Conservation (phyloP, 2,113 vertebrate species). For the Clupea harengus region DNA sequence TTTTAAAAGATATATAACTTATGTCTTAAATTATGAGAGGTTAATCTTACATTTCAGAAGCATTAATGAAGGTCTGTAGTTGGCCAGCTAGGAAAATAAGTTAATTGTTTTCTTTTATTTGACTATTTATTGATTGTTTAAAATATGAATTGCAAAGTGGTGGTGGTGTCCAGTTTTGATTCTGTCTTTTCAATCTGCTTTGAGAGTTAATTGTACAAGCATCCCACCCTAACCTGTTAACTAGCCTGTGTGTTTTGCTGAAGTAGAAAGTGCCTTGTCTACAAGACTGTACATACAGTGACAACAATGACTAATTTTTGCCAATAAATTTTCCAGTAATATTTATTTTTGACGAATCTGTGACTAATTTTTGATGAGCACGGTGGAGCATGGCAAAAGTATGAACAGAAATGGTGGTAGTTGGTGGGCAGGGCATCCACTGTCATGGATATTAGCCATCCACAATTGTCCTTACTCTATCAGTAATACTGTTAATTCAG, state of each 20-base stretch:
- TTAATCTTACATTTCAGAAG: conserved; percentile 65
- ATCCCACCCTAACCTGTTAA: conserved; percentile 60
- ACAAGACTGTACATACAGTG: conserved; percentile 57
- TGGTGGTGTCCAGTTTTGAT: conserved; percentile 60
- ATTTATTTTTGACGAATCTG: not conserved
- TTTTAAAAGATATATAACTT: conserved; percentile 76
- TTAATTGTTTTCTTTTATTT: conserved; percentile 68
- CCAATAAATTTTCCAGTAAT: conserved; percentile 16
- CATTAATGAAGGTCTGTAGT: conserved; percentile 59
- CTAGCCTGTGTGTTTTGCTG: conserved; percentile 57
- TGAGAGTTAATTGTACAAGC: conserved; percentile 57
- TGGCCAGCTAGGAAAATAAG: conserved; percentile 70
- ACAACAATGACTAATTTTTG: not conserved
- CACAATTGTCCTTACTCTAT: too few species aligned
- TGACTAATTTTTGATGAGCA: not conserved
- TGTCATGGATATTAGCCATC: not conserved
- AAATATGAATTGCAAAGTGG: conserved; percentile 34
- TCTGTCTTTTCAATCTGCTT: conserved; percentile 62
- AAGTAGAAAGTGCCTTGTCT: conserved; percentile 31
- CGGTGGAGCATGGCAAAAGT: not conserved
- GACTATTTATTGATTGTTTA: conserved; percentile 73
- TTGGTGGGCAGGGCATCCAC: too few species aligned
- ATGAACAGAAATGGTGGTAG: not conserved
- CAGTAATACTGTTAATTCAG: not conserved
- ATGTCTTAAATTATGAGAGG: conserved; percentile 79